Evolutionary conservation across 2,888 invertebrate genomes (phyloP), one percentile per base, ranked within the genome.

Genomic region (Leuctra nigra): DNA sequence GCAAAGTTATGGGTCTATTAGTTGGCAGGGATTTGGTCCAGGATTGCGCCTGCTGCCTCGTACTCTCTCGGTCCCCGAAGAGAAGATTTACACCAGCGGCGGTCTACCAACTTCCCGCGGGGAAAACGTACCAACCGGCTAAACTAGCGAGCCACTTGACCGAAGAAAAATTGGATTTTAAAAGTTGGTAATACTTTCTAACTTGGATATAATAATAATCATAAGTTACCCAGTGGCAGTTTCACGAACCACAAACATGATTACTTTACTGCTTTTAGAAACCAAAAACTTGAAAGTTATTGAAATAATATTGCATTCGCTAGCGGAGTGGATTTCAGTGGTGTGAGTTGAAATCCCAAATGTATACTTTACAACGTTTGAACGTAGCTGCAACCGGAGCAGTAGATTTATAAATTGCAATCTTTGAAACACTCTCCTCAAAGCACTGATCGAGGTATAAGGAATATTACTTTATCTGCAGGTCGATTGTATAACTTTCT

Each of bases 1-100:
- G 47, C 38, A 57, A 56, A 57, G 57, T 54, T 57, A 57, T 57
- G 57, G 53, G 47, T 36, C 57, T 54, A 57, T 57, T 57, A 57
- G 57, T 57, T 54, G 53, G 52, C 54, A 24, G 48, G 57, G 57
- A 54, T 57, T 57, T 39, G 24, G 33, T 9, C 23, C 41, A 53
- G 52, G 18, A 29, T 52, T 52, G 36, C 25, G 53, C 41, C 29
- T 20, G 38, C 50, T 36, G 56, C 41, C 39, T 39, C 46, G 50
- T 18, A 14, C 25, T 25, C 44, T 46, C 41, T 29, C 46, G 57
- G 54, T 39, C 47, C 47, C 57, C 36, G 24, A 47, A 48, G 46
- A 54, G 53, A 54, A 54, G 54, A 57, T 53, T 54, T 57, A 57
- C 57, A 57, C 57, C 47, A 36, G 25, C 36, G 20, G 57, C 23